phyloP scores from a whole-genome alignment of 1,140 invertebrate genomes.

The Aleiodes sp. region DNA sequence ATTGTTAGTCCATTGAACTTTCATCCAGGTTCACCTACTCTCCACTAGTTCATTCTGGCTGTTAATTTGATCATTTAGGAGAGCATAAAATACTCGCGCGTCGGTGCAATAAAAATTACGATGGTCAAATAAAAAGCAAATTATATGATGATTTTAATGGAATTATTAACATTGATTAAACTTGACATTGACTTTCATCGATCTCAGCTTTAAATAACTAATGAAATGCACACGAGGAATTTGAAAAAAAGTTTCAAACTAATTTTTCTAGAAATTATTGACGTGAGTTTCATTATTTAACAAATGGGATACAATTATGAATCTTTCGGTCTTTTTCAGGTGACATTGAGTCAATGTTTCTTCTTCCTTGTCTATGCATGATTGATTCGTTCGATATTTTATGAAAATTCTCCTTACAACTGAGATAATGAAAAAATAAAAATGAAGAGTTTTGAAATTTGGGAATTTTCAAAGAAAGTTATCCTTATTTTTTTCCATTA shows the following conservation, averaged over 20 bases:
- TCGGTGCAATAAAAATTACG: neutral
- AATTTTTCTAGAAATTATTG: neutral
- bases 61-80: neutral
- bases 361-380: no score
- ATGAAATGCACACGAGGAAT: neutral
- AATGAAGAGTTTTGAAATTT: no score
- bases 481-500: no score
- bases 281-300: neutral
- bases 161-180: neutral
- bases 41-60: neutral
- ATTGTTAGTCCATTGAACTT: conserved; percentile 6
- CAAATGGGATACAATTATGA: no score
- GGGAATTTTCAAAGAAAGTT: no score
- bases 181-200: neutral
- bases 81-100: neutral
- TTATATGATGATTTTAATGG: neutral
- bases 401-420: no score
- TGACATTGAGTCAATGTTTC: no score
- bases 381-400: no score
- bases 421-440: no score
- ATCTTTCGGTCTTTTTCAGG: no score
- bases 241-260: neutral
- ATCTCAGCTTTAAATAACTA: neutral
- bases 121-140: neutral
- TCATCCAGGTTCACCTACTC: neutral